Base-by-base conservation (phyloP, 2,113 vertebrate genomes). In the Mustela lutreola region DNA sequence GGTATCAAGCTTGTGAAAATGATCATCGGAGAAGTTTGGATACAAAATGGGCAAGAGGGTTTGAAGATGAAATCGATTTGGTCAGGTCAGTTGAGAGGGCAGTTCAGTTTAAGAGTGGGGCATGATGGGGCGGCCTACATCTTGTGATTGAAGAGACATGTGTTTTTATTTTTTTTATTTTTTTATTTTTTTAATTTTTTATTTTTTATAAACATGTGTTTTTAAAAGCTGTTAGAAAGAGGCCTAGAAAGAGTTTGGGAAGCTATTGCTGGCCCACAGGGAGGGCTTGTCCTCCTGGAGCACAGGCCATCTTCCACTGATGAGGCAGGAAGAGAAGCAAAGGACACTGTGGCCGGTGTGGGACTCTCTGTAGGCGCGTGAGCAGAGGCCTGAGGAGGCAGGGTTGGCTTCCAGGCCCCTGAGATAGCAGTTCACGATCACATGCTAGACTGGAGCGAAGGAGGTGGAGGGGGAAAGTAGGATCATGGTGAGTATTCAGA, bases 281-380 rank as follows among this genome's bases (percentile, higher is more conserved):
- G 11, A 84, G 18, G 62, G 1, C 1, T 12, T 22, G 3, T 85
- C 12, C 42, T 10, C 1, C 2, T 11, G 56, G 56, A 53, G 11
- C 0, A 71, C 11, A 3, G 16, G 62, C 22, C 48, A 2, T 16
- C 18, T 33, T n/a, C n/a, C 5, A 14, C 16, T 11, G 8, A 7
- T 11, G 5, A 19, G 22, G 53, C 22, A 36, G n/a, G 5, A 33
- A 24, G n/a, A 7, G 11, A 5, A 22, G 45, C 4, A 1, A 5
- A 11, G 7, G 48, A 10, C 0, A 1, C 5, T 3, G 36, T 11
- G 10, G 3, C 12, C 3, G 26, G 15, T 3, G 7, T 2, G 39
- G 7, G 70, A 11, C 8, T 79, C 1, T 26, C 50, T 9, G 42
- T 1, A 6, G 36, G 18, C 2, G 1, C 0, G 7, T 11, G 56